phyloP scores from a whole-genome alignment of 2,113 vertebrate species.

The Echinops telfairi region DNA sequence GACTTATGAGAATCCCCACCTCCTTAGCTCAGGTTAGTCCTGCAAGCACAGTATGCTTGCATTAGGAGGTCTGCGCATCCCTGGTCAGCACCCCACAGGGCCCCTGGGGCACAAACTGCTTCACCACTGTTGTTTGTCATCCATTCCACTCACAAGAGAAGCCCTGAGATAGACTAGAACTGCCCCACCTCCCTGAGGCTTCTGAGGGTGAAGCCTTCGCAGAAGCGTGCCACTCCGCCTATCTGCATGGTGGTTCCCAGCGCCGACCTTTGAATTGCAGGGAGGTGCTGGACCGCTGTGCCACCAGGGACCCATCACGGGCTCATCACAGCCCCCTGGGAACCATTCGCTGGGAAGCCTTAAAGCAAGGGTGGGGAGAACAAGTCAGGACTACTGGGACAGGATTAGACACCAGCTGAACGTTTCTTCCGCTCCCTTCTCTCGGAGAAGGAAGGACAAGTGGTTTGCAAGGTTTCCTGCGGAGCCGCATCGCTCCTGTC shows the following conservation, averaged over 20 bases:
- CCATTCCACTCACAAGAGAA: neutral
- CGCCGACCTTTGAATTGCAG: neutral
- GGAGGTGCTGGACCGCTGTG: neutral
- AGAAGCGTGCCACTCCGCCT: neutral
- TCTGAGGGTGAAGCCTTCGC: neutral
- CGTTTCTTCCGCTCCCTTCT: conserved; percentile 86
- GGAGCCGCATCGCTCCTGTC: neutral
- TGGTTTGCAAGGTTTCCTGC: neutral
- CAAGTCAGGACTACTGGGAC: conserved; percentile 87
- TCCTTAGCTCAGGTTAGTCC: neutral
- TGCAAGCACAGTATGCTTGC: neutral
- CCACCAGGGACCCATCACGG: conserved; percentile 74
- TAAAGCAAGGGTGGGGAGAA: conserved; percentile 69
- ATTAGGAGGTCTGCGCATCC: neutral
- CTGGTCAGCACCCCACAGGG: neutral
- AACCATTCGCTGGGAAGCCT: conserved; percentile 84
- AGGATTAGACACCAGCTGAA: conserved; percentile 89
- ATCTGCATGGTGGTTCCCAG: neutral
- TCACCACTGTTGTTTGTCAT: neutral
- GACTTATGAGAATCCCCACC: neutral
- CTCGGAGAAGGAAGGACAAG: conserved; percentile 61
- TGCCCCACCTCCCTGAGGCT: neutral
- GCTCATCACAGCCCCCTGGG: conserved; percentile 81
- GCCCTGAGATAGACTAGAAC: neutral
- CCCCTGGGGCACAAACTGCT: neutral